Conservation (phyloP, 2,797 vertebrate species). For the Danio choprae region DNA sequence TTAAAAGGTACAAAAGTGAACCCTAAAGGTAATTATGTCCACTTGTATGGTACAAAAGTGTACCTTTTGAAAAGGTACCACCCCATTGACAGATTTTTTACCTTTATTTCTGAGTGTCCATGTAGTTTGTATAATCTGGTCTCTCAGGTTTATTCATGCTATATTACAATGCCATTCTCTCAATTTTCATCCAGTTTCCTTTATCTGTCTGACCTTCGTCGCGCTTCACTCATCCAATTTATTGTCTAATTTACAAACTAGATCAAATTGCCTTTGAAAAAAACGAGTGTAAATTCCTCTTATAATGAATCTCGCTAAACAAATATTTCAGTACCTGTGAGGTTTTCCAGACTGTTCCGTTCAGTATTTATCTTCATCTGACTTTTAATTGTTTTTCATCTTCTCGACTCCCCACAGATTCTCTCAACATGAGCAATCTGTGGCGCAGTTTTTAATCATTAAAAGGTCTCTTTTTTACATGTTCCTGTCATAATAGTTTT, state of each 20-base stretch:
- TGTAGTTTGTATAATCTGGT: neutral
- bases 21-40: too few species aligned
- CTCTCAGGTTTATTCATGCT: neutral
- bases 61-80: too few species aligned
- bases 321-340: slow-evolving; percentile 48
- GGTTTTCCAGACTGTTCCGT: slow-evolving; percentile 29
- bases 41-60: too few species aligned
- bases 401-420: slow-evolving; percentile 54
- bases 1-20: too few species aligned
- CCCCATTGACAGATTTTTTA: too few species aligned
- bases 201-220: slow-evolving; percentile 3
- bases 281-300: slow-evolving; percentile 11
- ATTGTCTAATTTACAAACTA: slow-evolving; percentile 40
- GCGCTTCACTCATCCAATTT: slow-evolving; percentile 17
- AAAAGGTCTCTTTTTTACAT: slow-evolving; percentile 40
- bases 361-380: slow-evolving; percentile 55
- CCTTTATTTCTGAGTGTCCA: too few species aligned
- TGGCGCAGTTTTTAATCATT: slow-evolving; percentile 43
- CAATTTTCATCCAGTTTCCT: neutral
- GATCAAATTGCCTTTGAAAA: slow-evolving; percentile 17
- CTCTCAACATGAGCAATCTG: slow-evolving; percentile 39
- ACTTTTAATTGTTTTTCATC: slow-evolving; percentile 55
- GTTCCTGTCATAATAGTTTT: slow-evolving; percentile 42
- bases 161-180: neutral
- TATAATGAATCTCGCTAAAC: slow-evolving; percentile 43